Conservation (phyloP, 2,888 invertebrate species). For the Calameuta idolon region DNA sequence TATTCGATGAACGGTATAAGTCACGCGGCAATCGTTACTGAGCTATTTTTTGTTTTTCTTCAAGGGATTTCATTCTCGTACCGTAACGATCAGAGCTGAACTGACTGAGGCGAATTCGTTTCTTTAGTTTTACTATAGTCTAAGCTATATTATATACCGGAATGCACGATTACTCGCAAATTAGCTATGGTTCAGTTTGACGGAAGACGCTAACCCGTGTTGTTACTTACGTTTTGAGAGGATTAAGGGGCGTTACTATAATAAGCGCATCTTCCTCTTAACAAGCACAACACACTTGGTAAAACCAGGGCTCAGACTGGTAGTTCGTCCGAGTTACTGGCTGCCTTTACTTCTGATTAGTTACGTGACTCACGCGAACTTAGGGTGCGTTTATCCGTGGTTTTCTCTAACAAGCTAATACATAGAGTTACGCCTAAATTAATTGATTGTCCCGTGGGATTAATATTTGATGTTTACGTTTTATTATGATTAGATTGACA, state of each 20-base stretch:
- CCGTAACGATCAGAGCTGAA: neutral
- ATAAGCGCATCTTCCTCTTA: neutral
- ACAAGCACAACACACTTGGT: neutral
- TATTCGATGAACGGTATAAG: neutral
- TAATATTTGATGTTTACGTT: slow-evolving; percentile 9
- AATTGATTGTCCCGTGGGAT: slow-evolving; percentile 28
- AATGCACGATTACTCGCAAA: neutral
- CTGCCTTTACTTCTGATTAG: slow-evolving; percentile 31
- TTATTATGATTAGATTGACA: slow-evolving; percentile 19
- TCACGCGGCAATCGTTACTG: neutral
- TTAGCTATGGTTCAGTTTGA: neutral
- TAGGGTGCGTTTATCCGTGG: slow-evolving; percentile 4
- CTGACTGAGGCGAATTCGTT: neutral
- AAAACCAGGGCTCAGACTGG: neutral
- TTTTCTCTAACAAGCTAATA: neutral
- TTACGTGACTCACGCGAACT: slow-evolving; percentile 29
- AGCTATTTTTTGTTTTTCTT: neutral
- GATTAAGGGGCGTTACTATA: neutral
- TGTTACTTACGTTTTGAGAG: neutral
- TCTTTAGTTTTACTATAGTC: neutral
- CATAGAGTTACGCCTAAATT: slow-evolving; percentile 22
- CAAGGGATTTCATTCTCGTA: neutral
- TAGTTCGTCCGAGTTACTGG: slow-evolving; percentile 9
- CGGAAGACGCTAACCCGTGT: neutral
- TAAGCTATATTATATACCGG: neutral